These are phyloP conservation scores for Melanargia galathea DNA, from an alignment of 2,888 invertebrate genomes.

Conservation along the genomic window DNA sequence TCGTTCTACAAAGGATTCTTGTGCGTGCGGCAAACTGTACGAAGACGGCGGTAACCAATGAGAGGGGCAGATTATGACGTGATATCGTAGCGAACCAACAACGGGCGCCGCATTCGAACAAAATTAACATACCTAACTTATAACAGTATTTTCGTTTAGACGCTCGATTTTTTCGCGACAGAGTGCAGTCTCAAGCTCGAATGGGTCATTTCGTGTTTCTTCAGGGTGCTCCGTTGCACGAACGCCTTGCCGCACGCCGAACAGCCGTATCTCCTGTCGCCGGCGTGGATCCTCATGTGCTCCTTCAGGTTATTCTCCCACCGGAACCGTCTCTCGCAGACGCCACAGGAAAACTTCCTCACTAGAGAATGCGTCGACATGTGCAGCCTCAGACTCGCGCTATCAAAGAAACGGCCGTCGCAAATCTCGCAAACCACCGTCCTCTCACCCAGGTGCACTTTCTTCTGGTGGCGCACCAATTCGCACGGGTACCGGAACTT, in stretches of 20 bases:
- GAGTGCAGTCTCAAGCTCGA: neutral
- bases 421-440: neutral
- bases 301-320: slow-evolving; percentile 38
- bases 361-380: slow-evolving; percentile 1
- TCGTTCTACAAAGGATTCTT: no score
- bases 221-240: slow-evolving; percentile 46
- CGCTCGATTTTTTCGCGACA: neutral
- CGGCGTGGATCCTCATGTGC: slow-evolving; percentile 50
- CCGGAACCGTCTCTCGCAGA: slow-evolving; percentile 37
- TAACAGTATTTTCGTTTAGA: neutral
- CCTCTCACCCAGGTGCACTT: slow-evolving; percentile 7
- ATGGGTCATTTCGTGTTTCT: slow-evolving; percentile 43
- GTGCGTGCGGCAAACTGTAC: no score
- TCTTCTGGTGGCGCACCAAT: slow-evolving; percentile 18
- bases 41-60: no score
- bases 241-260: slow-evolving; percentile 52
- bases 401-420: slow-evolving; percentile 4
- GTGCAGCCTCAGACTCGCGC: neutral
- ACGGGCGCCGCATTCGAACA: no score
- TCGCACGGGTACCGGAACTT: slow-evolving; percentile 20
- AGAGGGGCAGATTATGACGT: no score
- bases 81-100: no score
- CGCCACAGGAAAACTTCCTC: slow-evolving; percentile 11
- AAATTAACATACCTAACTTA: neutral
- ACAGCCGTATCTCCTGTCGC: slow-evolving; percentile 50